Percentiles rank a stretch among this genome's conserved stretches.
Conservation (phyloP, 2,797 vertebrate genomes). For the Macropus fuliginosus region DNA sequence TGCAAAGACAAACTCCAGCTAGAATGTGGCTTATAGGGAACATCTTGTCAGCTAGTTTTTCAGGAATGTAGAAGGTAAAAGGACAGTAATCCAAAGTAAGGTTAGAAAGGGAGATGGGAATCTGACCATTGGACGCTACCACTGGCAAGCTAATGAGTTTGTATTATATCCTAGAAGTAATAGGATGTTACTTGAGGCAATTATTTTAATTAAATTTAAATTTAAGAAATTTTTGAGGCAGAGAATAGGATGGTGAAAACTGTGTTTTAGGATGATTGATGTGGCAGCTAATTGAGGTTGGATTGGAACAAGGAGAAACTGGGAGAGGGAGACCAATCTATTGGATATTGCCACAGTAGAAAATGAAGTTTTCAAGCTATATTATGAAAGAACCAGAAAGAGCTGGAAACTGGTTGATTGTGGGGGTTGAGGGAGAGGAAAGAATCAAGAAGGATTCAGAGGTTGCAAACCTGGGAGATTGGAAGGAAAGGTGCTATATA, state of each 20-base stretch:
- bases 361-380: background rate
- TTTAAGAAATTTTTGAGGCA: background rate
- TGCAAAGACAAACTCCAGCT: background rate
- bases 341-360: background rate
- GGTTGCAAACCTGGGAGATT: background rate
- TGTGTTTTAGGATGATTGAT: background rate
- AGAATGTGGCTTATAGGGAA: background rate
- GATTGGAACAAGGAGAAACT: background rate
- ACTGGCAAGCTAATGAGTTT: background rate
- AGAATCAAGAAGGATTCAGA: background rate
- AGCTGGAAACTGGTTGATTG: background rate
- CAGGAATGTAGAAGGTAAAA: background rate
- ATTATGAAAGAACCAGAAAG: background rate
- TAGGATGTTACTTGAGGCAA: background rate
- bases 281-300: background rate
- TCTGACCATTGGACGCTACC: background rate
- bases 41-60: background rate
- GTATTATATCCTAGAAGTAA: background rate
- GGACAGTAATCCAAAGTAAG: background rate
- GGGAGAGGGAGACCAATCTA: background rate
- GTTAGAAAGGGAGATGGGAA: background rate
- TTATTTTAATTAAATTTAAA: background rate
- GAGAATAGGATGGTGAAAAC: background rate
- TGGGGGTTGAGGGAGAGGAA: background rate
- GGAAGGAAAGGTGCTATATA: background rate